Conservation (phyloP, 2,797 vertebrate species). For the Rhinophrynus dorsalis region DNA sequence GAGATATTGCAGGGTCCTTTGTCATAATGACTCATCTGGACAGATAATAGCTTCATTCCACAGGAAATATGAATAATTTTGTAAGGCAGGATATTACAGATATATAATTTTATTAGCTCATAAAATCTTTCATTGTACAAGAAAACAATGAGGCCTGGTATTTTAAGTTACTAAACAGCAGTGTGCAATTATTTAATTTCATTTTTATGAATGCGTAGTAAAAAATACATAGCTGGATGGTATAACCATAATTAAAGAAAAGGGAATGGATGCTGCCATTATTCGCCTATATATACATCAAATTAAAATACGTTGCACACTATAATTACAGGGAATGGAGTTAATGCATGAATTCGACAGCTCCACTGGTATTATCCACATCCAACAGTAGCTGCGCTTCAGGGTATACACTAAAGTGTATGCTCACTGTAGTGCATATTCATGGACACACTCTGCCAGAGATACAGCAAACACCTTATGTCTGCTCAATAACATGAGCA, state of each 20-base stretch:
- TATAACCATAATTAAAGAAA: constrained; percentile 1
- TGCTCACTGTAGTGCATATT: no score
- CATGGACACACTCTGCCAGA: no score
- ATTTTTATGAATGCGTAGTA: not conserved
- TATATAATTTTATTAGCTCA: constrained; percentile 37
- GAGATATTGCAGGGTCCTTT: constrained; percentile 8
- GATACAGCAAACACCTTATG: no score
- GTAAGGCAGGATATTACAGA: constrained; percentile 37
- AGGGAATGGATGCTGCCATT: not conserved
- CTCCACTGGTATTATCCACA: no score
- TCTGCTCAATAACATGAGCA: no score
- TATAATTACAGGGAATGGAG: no score
- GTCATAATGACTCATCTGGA: constrained; percentile 36
- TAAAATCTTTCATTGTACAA: constrained; percentile 34
- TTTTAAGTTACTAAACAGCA: constrained; percentile 17
- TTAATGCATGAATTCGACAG: no score
- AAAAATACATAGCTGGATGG: constrained; percentile 10
- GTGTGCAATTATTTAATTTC: constrained; percentile 1
- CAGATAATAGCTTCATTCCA: constrained; percentile 31
- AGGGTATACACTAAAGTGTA: no score
- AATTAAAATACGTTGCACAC: not conserved
- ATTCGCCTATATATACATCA: not conserved
- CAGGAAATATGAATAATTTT: constrained; percentile 28
- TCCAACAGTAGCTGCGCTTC: no score
- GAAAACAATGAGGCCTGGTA: constrained; percentile 4